Evolutionary conservation across 2,113 vertebrate species (phyloP).

Genomic region (Gadus macrocephalus): DNA sequence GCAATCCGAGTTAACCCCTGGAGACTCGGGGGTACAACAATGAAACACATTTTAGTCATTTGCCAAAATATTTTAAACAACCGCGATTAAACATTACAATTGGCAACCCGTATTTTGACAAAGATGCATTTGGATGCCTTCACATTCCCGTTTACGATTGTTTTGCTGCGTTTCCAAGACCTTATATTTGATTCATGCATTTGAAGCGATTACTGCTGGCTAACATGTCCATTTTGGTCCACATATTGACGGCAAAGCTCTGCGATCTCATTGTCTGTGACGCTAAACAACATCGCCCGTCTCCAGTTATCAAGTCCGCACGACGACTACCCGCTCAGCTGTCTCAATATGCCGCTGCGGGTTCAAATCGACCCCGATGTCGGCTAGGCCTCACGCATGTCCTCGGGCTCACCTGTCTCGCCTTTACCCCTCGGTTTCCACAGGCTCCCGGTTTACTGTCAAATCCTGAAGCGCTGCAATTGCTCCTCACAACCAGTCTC

Average conservation of each 20-base stretch:
- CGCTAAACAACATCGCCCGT: constrained; percentile 18
- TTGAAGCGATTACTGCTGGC: constrained; percentile 57
- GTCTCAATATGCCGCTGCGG: constrained; percentile 39
- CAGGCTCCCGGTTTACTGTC: constrained; percentile 77
- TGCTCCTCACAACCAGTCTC: constrained; percentile 75
- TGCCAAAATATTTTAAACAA: constrained; percentile 33
- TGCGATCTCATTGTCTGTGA: constrained; percentile 68
- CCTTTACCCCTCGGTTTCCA: constrained; percentile 70
- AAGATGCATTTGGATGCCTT: not conserved
- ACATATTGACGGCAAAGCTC: constrained; percentile 48
- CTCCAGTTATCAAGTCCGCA: constrained; percentile 31
- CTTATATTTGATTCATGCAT: constrained; percentile 44
- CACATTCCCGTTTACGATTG: not conserved
- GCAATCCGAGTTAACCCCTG: constrained; percentile 67
- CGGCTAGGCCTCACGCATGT: constrained; percentile 63
- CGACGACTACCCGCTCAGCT: constrained; percentile 8
- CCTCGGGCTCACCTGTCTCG: constrained; percentile 80
- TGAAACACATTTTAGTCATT: constrained; percentile 67
- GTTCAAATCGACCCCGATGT: constrained; percentile 37
- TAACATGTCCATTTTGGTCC: constrained; percentile 64
- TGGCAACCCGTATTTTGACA: not conserved
- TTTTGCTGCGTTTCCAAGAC: constrained; percentile 15
- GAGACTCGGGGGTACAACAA: constrained; percentile 78
- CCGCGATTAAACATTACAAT: not conserved
- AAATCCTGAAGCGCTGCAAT: constrained; percentile 75